A percentile compares a stretch with the other conserved stretches of the same genome.
Conservation (phyloP, 2,113 vertebrate genomes). For the Picathartes gymnocephalus region DNA sequence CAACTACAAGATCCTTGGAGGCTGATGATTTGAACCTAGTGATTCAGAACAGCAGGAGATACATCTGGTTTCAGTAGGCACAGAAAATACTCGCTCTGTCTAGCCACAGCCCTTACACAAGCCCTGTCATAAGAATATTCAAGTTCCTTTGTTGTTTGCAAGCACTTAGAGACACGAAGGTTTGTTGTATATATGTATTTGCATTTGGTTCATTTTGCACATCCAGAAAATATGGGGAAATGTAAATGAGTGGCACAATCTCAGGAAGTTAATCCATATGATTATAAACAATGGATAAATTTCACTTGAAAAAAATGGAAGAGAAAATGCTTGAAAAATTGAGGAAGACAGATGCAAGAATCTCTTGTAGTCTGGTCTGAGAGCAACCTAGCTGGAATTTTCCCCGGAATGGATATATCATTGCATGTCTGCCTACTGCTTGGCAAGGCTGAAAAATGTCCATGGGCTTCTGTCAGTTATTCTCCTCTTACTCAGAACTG, state of each 20-base stretch:
- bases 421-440: background rate
- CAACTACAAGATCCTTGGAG: background rate
- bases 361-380: background rate
- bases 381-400: background rate
- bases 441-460: background rate
- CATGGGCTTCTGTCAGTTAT: background rate
- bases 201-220: background rate
- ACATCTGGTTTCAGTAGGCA: background rate
- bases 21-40: constrained; percentile 1
- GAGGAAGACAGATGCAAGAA: background rate
- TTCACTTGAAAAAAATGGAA: background rate
- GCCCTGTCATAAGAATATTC: background rate
- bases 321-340: background rate
- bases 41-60: constrained; percentile 53
- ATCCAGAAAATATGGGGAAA: background rate
- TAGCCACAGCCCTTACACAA: background rate
- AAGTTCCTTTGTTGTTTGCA: background rate
- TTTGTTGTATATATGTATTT: background rate
- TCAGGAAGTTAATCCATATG: background rate
- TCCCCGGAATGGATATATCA: background rate
- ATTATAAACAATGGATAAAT: background rate
- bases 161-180: background rate
- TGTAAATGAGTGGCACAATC: background rate
- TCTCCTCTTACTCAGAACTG: background rate
- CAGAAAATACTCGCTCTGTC: background rate